These are phyloP conservation scores for Latrodectus geometricus DNA, from an alignment of 1,140 invertebrate genomes.

Conservation along the genomic window DNA sequence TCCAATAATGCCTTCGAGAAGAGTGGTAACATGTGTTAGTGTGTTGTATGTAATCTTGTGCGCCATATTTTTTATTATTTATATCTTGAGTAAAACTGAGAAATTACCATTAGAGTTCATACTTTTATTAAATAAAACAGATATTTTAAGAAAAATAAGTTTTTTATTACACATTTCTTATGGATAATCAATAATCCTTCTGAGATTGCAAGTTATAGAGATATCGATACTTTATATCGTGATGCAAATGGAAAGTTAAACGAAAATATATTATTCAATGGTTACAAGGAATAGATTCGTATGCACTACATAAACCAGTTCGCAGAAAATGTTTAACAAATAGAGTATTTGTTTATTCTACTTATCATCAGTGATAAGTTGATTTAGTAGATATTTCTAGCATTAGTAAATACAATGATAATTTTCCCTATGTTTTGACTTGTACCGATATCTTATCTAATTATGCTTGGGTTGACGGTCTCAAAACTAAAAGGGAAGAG, in stretches of 20 bases:
- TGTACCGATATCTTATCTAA: conserved; percentile 65
- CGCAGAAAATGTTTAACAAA: background rate
- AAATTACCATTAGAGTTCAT: no score
- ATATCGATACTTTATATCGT: background rate
- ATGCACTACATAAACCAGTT: conserved; percentile 6
- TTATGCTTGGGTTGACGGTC: conserved; percentile 62
- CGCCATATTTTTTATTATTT: no score
- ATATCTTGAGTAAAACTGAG: no score
- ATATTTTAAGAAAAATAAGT: no score
- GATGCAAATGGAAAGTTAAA: background rate
- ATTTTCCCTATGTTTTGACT: conserved; percentile 63
- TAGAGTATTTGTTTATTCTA: background rate
- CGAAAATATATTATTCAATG: background rate
- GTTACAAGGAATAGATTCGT: background rate
- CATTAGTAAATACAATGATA: conserved; percentile 61
- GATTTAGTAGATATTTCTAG: conserved; percentile 64
- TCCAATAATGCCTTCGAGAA: no score
- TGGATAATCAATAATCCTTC: no score
- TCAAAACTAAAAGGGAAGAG: conserved; percentile 61
- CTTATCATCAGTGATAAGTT: conserved; percentile 58
- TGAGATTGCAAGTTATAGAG: conserved; percentile 10
- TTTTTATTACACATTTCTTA: no score
- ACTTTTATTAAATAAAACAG: no score
- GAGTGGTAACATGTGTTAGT: no score
- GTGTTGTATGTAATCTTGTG: no score